A percentile compares a stretch with the other conserved stretches of the same genome.
These are phyloP conservation scores for Leucophenga varia DNA, from an alignment of 1,140 invertebrate genomes.

Conservation along the genomic window DNA sequence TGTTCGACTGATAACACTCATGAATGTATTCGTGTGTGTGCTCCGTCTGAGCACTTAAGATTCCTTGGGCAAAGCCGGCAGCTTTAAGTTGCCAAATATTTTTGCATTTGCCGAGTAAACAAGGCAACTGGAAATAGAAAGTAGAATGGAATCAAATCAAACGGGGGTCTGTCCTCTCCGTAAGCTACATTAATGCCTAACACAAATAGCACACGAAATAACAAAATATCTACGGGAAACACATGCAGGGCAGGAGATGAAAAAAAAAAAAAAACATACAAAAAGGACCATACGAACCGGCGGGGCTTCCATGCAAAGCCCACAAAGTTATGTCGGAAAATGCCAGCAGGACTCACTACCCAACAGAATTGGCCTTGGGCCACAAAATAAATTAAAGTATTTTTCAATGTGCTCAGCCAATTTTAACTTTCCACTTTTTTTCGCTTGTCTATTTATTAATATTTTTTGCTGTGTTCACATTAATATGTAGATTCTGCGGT, in stretches of 20 bases:
- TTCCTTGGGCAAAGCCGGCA: slow-evolving; percentile 4
- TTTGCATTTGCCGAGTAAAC: slow-evolving; percentile 25
- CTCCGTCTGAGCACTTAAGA: slow-evolving; percentile 10
- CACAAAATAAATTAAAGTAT: slow-evolving; percentile 46
- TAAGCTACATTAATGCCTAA: slow-evolving; percentile 40
- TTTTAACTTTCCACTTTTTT: slow-evolving; percentile 10
- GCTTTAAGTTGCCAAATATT: slow-evolving; percentile 24
- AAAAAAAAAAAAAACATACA: slow-evolving; percentile 3
- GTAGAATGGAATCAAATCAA: slow-evolving; percentile 20
- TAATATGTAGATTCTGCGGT: slow-evolving; percentile 27
- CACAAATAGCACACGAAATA: slow-evolving; percentile 20
- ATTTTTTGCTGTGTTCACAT: slow-evolving; percentile 18
- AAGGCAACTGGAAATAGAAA: slow-evolving; percentile 18
- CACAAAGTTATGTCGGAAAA: slow-evolving; percentile 29
- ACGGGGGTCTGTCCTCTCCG: slow-evolving; percentile 7
- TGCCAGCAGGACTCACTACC: neutral
- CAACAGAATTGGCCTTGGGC: slow-evolving; percentile 21
- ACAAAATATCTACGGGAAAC: too few relatives aligned
- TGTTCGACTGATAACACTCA: neutral
- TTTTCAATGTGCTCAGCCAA: slow-evolving; percentile 20
- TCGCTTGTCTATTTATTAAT: slow-evolving; percentile 29
- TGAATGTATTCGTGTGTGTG: neutral
- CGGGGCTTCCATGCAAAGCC: slow-evolving; percentile 5
- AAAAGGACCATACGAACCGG: slow-evolving; percentile 2
- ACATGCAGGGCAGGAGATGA: slow-evolving; percentile 18